A percentile compares a stretch with the other conserved stretches of the same genome.
phyloP scores from a whole-genome alignment of 2,888 invertebrate species.

The Fragum fragum region DNA sequence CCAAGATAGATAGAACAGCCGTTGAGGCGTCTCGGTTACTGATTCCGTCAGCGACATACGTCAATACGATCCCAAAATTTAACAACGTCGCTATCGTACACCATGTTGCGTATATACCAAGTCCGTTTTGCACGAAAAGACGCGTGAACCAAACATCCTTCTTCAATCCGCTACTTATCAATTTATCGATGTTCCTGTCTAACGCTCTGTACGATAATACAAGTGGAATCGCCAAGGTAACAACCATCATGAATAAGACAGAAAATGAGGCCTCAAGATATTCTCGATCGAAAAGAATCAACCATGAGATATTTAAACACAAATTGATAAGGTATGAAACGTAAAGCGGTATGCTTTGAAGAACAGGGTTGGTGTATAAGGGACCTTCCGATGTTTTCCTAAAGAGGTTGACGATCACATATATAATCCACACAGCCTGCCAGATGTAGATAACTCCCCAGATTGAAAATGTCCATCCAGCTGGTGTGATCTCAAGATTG shows the following conservation, averaged over 20 bases:
- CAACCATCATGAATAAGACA: conserved; percentile 67
- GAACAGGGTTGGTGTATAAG: conserved; percentile 75
- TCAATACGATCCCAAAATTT: conserved; percentile 80
- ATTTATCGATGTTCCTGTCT: conserved; percentile 63
- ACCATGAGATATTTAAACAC: conserved; percentile 79
- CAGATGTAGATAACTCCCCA: conserved; percentile 79
- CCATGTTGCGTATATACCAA: conserved; percentile 84
- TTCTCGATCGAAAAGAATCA: conserved; percentile 81
- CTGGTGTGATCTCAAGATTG: conserved; percentile 77
- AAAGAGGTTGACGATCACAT: conserved; percentile 77
- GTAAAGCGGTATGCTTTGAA: conserved; percentile 75
- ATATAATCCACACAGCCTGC: conserved; percentile 79
- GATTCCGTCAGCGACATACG: conserved; percentile 65
- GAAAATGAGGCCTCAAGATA: conserved; percentile 71
- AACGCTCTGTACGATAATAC: conserved; percentile 75
- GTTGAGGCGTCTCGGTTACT: conserved; percentile 71
- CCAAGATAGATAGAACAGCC: conserved; percentile 74
- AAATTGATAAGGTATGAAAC: conserved; percentile 73
- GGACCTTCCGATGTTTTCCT: conserved; percentile 73
- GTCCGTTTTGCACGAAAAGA: conserved; percentile 82
- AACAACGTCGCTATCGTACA: conserved; percentile 81
- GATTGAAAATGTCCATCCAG: conserved; percentile 78
- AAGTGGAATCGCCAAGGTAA: conserved; percentile 77
- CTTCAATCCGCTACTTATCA: conserved; percentile 67
- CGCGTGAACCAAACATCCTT: conserved; percentile 82